These are phyloP conservation scores for Eupeodes latifasciatus DNA, from an alignment of 2,888 invertebrate species.

Conservation along the genomic window DNA sequence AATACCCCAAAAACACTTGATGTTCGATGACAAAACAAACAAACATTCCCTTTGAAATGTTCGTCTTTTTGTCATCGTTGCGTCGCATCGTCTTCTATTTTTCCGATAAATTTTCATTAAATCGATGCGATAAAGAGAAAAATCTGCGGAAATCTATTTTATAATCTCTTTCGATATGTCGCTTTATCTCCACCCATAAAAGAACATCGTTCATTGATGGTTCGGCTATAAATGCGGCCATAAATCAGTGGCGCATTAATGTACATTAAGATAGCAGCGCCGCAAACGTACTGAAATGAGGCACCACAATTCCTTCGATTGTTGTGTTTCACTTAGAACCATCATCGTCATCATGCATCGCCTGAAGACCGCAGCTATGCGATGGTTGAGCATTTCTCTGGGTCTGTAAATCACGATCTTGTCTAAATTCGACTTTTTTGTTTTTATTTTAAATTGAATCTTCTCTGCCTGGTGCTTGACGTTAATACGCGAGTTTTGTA, in stretches of 20 bases:
- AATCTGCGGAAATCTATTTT: constrained; percentile 58
- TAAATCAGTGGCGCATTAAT: constrained; percentile 76
- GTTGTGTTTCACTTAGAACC: constrained; percentile 37
- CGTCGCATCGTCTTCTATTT: neutral
- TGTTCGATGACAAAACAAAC: neutral
- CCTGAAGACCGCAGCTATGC: neutral
- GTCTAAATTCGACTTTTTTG: constrained; percentile 81
- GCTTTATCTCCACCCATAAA: constrained; percentile 64
- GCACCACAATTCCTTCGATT: neutral
- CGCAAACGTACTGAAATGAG: neutral
- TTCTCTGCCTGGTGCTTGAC: constrained; percentile 20
- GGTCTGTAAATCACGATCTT: constrained; percentile 83
- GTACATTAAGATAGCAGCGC: constrained; percentile 26
- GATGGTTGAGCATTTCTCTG: constrained; percentile 27
- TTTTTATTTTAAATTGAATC: constrained; percentile 55
- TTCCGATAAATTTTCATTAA: constrained; percentile 31
- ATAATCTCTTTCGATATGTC: neutral
- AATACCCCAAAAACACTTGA: constrained; percentile 48
- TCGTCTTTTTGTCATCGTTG: neutral
- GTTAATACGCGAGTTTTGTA: neutral
- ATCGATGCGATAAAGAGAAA: constrained; percentile 11
- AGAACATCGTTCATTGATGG: constrained; percentile 63
- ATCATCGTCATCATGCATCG: constrained; percentile 25
- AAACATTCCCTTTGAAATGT: constrained; percentile 52
- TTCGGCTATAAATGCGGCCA: constrained; percentile 64